Base-by-base conservation (phyloP, 2,888 invertebrate species). In the Heterodera filipjevi region DNA sequence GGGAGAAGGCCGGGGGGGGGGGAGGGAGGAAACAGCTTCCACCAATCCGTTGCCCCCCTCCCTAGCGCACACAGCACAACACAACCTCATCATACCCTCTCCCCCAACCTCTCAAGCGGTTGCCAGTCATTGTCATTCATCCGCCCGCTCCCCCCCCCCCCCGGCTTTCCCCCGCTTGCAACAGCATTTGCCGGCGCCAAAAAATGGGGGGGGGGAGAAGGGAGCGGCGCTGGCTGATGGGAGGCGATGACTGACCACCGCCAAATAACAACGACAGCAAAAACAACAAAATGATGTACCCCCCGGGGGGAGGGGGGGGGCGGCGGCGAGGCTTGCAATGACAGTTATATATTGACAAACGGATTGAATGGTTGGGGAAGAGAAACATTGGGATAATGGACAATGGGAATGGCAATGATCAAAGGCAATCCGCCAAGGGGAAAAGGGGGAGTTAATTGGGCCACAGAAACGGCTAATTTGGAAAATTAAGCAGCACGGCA, bases 81-180 rank as follows among this genome's bases (percentile, higher is more conserved):
- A 49, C 49, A 49, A 49, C 49, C 19, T 49, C 49, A 49, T 49
- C 49, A 49, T 14, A 0, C 6, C 46, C 0, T 14, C 49, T 49
- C 8, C 12, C 49, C 19, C 49, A 49, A 0, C 49, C 5, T 44
- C 44, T 12, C 12, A 12, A 14, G 16, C 49, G 16, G 49, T 14
- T 8, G 39, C 12, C 59, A 59, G 59, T 59, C 59, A 59, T 59
- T 59, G 59, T 59, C 59, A 59, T 59, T 59, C 59, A 59, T 59
- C 59, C 59, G 27, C 27, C 59, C 59, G 3, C 46, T 16, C 46
- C 19, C 46, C 19, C 46, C 19, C 49, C 19, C 49, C 19, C 49
- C 19, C 49, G 14, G 14, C 49, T 8, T 12, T 49, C 49, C 12
- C 49, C 49, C 49, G 3, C 8, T 19, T 39, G 8, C 39, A 39